These are phyloP conservation scores for Nomada ferruginata DNA, from an alignment of 2,888 invertebrate species.

Conservation along the genomic window DNA sequence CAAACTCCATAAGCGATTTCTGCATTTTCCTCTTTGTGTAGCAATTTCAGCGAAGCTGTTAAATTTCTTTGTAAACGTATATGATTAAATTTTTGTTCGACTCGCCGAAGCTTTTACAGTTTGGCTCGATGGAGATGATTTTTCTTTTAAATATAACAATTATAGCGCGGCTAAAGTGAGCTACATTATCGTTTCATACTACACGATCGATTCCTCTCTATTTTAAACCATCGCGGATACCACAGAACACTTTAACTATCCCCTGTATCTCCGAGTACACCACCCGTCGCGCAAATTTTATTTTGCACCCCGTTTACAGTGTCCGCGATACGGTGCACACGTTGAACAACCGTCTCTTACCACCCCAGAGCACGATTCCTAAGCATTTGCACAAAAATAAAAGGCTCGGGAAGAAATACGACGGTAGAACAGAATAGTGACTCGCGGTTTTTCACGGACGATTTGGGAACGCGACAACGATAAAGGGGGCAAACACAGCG, in stretches of 20 bases:
- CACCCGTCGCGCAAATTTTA: no score
- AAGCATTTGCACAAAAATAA: neutral
- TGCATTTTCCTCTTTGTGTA: neutral
- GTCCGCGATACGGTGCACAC: no score
- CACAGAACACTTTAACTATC: neutral
- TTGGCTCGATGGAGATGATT: no score
- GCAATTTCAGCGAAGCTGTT: neutral
- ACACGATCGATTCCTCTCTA: neutral
- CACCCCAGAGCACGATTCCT: neutral
- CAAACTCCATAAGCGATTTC: neutral
- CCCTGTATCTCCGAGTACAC: neutral
- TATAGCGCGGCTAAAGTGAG: neutral
- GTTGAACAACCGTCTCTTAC: no score
- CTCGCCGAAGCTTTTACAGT: no score
- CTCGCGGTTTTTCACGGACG: slow-evolving; percentile 55
- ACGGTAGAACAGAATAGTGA: slow-evolving; percentile 16
- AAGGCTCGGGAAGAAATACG: no score
- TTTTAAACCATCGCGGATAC: neutral
- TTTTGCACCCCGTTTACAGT: no score
- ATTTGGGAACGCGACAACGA: slow-evolving; percentile 48
- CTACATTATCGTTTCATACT: neutral
- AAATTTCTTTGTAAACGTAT: no score
- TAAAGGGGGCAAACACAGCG: slow-evolving; percentile 31
- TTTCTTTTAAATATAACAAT: neutral
- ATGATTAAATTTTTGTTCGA: no score